Evolutionary conservation across 2,797 vertebrate species (phyloP).

Genomic region (Erpetoichthys calabaricus): DNA sequence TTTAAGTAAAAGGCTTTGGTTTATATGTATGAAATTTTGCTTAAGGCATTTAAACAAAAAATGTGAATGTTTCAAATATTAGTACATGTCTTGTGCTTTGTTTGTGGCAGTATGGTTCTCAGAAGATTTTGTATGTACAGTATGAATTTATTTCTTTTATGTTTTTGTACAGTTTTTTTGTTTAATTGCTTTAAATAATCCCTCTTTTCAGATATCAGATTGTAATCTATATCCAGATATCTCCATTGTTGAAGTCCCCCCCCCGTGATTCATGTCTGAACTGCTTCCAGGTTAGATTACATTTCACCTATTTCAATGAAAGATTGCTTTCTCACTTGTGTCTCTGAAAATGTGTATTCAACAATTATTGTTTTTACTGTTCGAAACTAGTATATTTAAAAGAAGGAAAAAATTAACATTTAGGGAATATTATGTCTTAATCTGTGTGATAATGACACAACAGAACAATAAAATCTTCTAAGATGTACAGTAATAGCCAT

Average conservation of each 20-base stretch:
- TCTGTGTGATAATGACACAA: too few species aligned
- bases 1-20: background rate
- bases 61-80: background rate
- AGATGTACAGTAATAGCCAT: too few species aligned
- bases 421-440: too few species aligned
- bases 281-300: constrained; percentile 57
- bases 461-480: too few species aligned
- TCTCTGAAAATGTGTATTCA: too few species aligned
- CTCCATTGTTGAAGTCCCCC: constrained; percentile 35
- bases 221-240: constrained; percentile 46
- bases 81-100: background rate
- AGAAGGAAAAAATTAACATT: too few species aligned
- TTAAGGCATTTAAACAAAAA: background rate
- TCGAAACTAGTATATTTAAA: too few species aligned
- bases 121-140: background rate
- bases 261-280: constrained; percentile 54
- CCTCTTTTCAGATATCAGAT: constrained; percentile 61
- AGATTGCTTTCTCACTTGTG: too few species aligned
- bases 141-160: constrained; percentile 9
- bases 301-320: constrained; percentile 35
- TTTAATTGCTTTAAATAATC: constrained; percentile 52
- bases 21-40: background rate
- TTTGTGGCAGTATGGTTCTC: background rate
- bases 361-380: too few species aligned
- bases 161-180: constrained; percentile 20